A percentile compares a stretch with the other conserved stretches of the same genome.
These are phyloP conservation scores for Oreochromis mossambicus DNA, from an alignment of 2,797 vertebrate species.

Conservation along the genomic window DNA sequence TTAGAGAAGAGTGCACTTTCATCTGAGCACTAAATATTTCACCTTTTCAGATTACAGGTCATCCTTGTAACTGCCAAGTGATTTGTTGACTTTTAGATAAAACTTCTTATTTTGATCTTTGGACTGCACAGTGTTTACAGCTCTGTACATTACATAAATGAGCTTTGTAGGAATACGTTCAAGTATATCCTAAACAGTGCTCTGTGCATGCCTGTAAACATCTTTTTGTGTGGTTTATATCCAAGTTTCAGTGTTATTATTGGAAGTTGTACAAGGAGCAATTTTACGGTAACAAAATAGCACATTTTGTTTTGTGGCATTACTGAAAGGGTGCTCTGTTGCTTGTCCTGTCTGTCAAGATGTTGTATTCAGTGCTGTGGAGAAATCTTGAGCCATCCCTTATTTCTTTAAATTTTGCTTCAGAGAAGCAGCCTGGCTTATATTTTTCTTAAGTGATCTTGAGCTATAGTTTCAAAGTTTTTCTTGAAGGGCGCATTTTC, in stretches of 20 bases:
- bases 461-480: not conserved
- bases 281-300: not conserved
- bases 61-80: not conserved
- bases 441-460: not conserved
- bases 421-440: not conserved
- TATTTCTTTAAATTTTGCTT: not conserved
- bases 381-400: not conserved
- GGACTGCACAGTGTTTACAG: not conserved
- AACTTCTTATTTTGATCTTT: not conserved
- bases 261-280: not conserved
- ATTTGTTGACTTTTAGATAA: not conserved
- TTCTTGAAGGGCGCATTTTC: not conserved
- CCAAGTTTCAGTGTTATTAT: slow-evolving; percentile 1
- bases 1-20: not conserved
- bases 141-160: not conserved
- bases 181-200: not conserved
- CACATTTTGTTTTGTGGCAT: not conserved
- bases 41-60: not conserved
- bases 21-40: not conserved
- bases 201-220: not conserved
- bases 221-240: not conserved
- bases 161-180: not conserved
- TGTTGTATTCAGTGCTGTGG: not conserved
- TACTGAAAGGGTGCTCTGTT: slow-evolving; percentile 7
- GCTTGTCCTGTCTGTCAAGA: not conserved